These are phyloP conservation scores for Tautogolabrus adspersus DNA, from an alignment of 2,113 vertebrate species.

Conservation along the genomic window DNA sequence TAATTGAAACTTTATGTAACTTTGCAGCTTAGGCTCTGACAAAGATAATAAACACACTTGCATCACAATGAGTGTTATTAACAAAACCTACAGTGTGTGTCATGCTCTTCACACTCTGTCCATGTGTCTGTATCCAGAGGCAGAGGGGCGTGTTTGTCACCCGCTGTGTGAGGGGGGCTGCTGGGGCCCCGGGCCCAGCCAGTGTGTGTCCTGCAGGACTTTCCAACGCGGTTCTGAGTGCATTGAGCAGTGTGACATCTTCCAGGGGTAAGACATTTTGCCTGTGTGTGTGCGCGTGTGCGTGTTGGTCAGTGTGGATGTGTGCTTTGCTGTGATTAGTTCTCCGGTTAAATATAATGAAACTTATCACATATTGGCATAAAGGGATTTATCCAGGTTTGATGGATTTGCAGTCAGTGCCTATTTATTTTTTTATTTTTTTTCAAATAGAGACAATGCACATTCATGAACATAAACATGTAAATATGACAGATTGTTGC, in stretches of 20 bases:
- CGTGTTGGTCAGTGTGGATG: too few species aligned
- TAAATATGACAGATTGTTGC: too few species aligned
- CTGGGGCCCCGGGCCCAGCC: constrained; percentile 92
- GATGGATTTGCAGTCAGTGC: background rate
- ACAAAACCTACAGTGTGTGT: background rate
- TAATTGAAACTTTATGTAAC: background rate
- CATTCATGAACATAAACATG: too few species aligned
- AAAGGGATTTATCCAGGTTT: background rate
- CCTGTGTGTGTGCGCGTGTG: too few species aligned
- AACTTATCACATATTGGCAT: background rate
- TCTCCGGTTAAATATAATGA: background rate
- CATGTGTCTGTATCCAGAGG: constrained; percentile 54
- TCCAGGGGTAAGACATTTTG: constrained; percentile 86
- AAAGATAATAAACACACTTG: background rate
- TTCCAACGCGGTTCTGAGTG: constrained; percentile 91
- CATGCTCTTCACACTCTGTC: background rate
- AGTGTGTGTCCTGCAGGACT: constrained; percentile 88
- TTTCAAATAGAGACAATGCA: too few species aligned
- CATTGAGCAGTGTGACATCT: constrained; percentile 89
- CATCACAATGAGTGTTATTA: background rate
- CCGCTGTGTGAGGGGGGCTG: constrained; percentile 88
- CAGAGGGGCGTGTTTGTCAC: constrained; percentile 85
- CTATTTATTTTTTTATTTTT: background rate
- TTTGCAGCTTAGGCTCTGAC: background rate
- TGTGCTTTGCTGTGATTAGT: background rate